Percentiles rank a stretch among this genome's conserved stretches.
Evolutionary conservation across 2,113 vertebrate species (phyloP).

Genomic region (Abramis brama): DNA sequence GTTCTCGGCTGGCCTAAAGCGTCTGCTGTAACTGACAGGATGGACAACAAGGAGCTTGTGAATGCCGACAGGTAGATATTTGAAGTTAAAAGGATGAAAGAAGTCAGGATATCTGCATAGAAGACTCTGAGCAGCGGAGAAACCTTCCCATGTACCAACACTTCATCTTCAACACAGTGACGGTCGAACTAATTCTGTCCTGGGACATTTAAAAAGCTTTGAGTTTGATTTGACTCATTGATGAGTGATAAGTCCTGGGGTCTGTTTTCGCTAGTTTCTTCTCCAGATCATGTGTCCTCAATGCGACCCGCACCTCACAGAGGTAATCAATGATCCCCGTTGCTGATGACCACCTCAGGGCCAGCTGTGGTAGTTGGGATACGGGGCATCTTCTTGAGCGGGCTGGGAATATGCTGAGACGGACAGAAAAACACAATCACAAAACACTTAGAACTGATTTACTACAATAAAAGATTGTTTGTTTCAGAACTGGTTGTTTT

Average conservation of each 20-base stretch:
- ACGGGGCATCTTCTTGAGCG: slow-evolving; percentile 95
- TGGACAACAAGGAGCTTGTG: not conserved
- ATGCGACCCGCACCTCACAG: slow-evolving; percentile 64
- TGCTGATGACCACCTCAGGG: slow-evolving; percentile 81
- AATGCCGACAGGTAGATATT: not conserved
- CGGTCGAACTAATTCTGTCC: slow-evolving; percentile 18
- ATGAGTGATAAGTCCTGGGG: slow-evolving; percentile 4
- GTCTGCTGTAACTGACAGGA: not conserved
- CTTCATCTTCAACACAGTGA: slow-evolving; percentile 33
- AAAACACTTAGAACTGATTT: too few relatives aligned
- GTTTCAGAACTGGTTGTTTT: too few relatives aligned
- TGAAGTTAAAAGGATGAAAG: not conserved
- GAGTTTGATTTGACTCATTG: slow-evolving; percentile 24
- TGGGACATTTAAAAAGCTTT: slow-evolving; percentile 36
- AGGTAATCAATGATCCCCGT: slow-evolving; percentile 81
- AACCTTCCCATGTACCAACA: slow-evolving; percentile 6
- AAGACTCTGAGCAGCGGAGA: slow-evolving; percentile 32
- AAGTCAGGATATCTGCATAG: slow-evolving; percentile 45
- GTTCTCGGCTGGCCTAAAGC: not conserved
- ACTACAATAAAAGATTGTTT: too few relatives aligned
- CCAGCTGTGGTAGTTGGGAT: slow-evolving; percentile 81
- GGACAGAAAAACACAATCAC: not conserved
- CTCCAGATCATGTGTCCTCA: slow-evolving; percentile 12
- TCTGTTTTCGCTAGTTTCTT: slow-evolving; percentile 7
- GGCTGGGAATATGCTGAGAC: slow-evolving; percentile 90